Evolutionary conservation across 2,797 vertebrate genomes (phyloP).

Genomic region (Sebastes vulpes): DNA sequence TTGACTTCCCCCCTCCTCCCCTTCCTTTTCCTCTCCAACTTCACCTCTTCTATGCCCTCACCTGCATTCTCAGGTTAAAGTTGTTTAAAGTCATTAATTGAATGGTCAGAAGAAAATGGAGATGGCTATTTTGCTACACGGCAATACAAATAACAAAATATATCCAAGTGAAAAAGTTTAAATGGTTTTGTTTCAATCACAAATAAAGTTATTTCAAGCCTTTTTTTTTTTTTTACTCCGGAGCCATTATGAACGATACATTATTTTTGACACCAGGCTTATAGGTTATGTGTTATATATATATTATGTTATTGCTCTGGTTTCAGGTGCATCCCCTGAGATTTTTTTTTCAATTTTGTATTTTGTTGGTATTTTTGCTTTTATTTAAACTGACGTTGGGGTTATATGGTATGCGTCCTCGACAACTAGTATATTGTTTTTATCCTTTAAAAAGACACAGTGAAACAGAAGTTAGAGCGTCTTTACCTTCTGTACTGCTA

Average conservation of each 20-base stretch:
- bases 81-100: neutral
- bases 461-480: too few species aligned
- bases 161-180: neutral
- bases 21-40: neutral
- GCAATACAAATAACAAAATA: neutral
- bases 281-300: neutral
- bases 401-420: accelerated
- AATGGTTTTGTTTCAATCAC: neutral
- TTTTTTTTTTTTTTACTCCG: neutral
- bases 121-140: neutral
- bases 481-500: too few species aligned
- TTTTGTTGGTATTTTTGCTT: too few species aligned
- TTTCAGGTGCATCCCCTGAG: neutral
- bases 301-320: neutral
- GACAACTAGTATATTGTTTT: too few species aligned
- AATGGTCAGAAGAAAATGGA: neutral
- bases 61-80: neutral
- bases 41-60: neutral
- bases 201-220: neutral
- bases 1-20: neutral
- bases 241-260: neutral
- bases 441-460: too few species aligned
- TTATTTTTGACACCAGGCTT: neutral
- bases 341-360: too few species aligned
- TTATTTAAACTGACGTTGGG: too few species aligned